Base-by-base conservation (phyloP, 1,140 invertebrate genomes). In the Ditylenchus dipsaci region DNA sequence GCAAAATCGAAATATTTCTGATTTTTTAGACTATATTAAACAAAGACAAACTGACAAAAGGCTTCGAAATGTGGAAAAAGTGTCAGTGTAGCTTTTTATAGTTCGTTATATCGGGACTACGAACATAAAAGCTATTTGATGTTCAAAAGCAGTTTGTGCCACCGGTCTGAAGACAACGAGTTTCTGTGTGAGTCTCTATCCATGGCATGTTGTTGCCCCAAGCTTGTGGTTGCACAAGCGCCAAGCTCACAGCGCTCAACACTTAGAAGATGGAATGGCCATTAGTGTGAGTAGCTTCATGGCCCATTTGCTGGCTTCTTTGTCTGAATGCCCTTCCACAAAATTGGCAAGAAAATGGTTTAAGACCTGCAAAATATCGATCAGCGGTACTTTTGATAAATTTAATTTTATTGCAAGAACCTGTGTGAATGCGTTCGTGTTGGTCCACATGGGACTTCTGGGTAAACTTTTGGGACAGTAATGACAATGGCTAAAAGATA, bases 401-500 rank as follows among this genome's bases (percentile, higher is more conserved):
- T 45, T 45, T 45, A n/a, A 45, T 45, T 45, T 45, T 45, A 45
- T 45, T 13, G n/a, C 11, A 45, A 45, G n/a, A 9, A 73, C 77
- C 78, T 27, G 78, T 80, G 60, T 81, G 78, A 67, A 81, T 81
- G 30, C 79, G 53, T 60, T 82, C 80, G 43, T 81, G 79, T 67
- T 81, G 79, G 61, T 80, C 79, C 23, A 82, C 67, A 60, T 82
- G 80, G n/a, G 65, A 71, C 63, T 82, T 82, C 64, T 81, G 79
- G 11, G 71, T 81, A 67, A 81, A 81, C 13, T 59, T 63, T 80
- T 80, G 82, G 72, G 59, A 60, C 78, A 80, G 57, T 65, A 79
- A 42, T 57, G 38, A 42, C 5, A 56, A 57, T 59, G 21, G 43
- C 29, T 19, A 11, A 62, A 59, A 60, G n/a, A 26, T 17, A 21